Evolutionary conservation across 2,113 vertebrate species (phyloP), one percentile per base, ranked within the genome.

Genomic region (Okapia johnstoni): DNA sequence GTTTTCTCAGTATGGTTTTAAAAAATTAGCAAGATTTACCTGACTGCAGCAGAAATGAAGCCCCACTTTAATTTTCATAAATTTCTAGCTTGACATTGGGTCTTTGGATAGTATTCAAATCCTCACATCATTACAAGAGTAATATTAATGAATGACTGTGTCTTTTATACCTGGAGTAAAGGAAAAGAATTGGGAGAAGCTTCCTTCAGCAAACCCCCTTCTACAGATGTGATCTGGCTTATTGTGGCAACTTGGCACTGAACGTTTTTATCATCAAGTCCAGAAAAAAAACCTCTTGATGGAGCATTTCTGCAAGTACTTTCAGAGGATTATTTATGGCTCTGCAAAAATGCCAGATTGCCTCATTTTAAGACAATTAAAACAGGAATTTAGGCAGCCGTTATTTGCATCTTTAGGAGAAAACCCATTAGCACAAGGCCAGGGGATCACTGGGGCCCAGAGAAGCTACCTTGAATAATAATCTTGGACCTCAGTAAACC

Each of bases 281-380:
- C 54, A 30, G 30, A 88, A 55, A 97, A 73, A 97, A 96, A 96
- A 55, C 77, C 77, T 52, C 93, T 92, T 89, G 50, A 97, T 79
- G 92, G 88, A 97, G 63, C 13, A 25, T 10, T 97, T 97, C 76
- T 91, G 46, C 84, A 86, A 95, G 86, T 88, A 96, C 86, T 93
- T 97, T 90, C 91, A 1, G 0, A 92, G 57, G 79, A 94, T 98
- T 98, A 94, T 98, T 98, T 96, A 98, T 63, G 91, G 26, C 50
- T 95, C 21, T 94, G 50, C 28, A 76, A 97, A 79, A 55, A 70
- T 73, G 79, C 86, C 86, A 98, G 76, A 92, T 96, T 95, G 94
- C n/a, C 30, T 97, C 40, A 50, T 97, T 98, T 88, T 94, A 25
- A 97, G 83, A 83, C 84, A 97, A 98, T 96, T 97, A 96, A 83